Percentiles rank a stretch among this genome's conserved stretches.
Evolutionary conservation across 2,113 vertebrate genomes (phyloP).

Genomic region (Oreochromis aureus): DNA sequence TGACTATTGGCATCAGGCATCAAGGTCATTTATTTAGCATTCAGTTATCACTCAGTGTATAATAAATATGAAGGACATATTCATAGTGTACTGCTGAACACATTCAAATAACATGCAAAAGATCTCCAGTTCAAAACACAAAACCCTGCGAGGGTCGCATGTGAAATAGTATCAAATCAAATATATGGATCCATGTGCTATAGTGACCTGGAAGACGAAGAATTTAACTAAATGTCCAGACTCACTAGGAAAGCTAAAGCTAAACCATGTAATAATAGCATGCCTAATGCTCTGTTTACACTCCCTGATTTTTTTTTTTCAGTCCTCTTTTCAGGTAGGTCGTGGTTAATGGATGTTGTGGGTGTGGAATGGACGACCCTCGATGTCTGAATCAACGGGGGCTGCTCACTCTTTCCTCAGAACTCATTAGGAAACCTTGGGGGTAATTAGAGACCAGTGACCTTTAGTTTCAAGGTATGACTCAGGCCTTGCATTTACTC

Average conservation of each 20-base stretch:
- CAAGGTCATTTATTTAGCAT: not conserved
- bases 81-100: not conserved
- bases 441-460: conserved; percentile 47
- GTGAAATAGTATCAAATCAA: not conserved
- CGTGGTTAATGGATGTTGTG: not conserved
- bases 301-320: not conserved
- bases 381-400: not conserved
- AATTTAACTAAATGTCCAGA: not conserved
- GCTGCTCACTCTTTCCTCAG: conserved; percentile 1
- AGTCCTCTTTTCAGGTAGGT: not conserved
- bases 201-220: not conserved
- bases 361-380: not conserved
- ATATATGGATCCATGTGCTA: not conserved
- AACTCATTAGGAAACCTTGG: conserved; percentile 34
- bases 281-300: not conserved
- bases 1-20: not conserved
- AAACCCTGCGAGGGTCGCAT: not conserved
- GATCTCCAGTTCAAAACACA: not conserved
- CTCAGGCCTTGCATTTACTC: conserved; percentile 2
- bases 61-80: not conserved
- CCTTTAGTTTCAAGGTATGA: conserved; percentile 36
- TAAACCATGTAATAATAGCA: not conserved
- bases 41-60: not conserved
- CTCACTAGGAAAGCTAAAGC: not conserved
- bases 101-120: not conserved